Conservation (phyloP, 2,888 invertebrate genomes). For the Campoplex nolae region DNA sequence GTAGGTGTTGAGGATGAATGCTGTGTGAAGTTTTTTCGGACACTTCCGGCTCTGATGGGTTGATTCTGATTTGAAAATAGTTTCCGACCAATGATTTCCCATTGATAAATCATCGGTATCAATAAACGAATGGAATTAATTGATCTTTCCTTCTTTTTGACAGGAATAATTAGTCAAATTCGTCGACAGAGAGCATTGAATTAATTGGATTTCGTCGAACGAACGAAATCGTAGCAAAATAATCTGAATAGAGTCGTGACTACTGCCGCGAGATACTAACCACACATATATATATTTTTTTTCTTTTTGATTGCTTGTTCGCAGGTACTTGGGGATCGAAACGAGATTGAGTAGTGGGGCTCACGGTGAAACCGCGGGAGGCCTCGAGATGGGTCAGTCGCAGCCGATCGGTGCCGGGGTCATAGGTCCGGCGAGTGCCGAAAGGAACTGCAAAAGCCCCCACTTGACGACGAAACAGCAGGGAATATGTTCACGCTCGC, state of each 20-base stretch:
- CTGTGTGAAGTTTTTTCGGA: not conserved
- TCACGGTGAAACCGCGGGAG: conserved; percentile 74
- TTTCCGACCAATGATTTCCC: no score
- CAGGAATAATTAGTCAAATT: not conserved
- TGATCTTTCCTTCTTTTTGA: not conserved
- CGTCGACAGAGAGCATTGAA: not conserved
- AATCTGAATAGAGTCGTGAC: not conserved
- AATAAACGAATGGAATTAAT: no score
- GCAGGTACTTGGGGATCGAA: conserved; percentile 82
- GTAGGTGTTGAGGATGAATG: not conserved
- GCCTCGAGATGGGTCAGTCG: conserved; percentile 77
- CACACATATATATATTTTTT: conserved; percentile 2
- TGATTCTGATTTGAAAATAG: not conserved
- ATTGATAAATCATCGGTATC: no score
- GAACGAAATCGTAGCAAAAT: not conserved
- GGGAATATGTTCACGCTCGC: conserved; percentile 82
- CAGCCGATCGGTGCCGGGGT: conserved; percentile 81
- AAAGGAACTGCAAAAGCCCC: conserved; percentile 82
- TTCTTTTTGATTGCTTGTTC: conserved; percentile 55
- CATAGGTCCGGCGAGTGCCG: conserved; percentile 83
- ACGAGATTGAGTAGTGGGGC: conserved; percentile 74
- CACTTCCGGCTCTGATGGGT: not conserved
- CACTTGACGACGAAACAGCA: conserved; percentile 83
- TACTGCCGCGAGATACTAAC: not conserved
- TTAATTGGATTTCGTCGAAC: not conserved